Evolutionary conservation across 2,113 vertebrate genomes (phyloP), one percentile per base, ranked within the genome.

Genomic region (Gopherus evgoodei): DNA sequence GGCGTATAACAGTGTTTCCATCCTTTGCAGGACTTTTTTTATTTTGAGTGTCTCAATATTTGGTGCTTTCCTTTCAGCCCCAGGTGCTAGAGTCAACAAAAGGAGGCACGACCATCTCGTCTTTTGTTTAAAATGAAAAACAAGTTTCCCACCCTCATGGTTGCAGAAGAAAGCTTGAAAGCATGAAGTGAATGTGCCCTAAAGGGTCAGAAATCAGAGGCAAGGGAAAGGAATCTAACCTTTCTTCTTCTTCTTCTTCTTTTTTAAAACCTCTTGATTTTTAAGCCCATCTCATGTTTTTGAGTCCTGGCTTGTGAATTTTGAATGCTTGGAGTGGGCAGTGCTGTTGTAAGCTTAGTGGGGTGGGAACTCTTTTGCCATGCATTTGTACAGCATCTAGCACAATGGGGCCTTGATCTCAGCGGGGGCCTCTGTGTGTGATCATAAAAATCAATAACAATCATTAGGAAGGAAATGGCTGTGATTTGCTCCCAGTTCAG

Each of bases 401-500:
- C 50, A 21, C 49, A 29, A 49, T 4, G 5, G 50, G 19, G 11
- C 50, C 80, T n/a, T 2, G 11, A 22, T 31, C 52, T 50, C 50
- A 9, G 38, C 17, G 12, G 13, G 14, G 13, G 24, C 75, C 38
- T 47, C 25, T 31, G 17, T 5, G 24, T 69, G 35, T 69, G 38
- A 38, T 57, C 53, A 38, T 44, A 8, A 25, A 29, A 83, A 42
- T 29, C 9, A 38, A 21, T 44, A 83, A 57, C 10, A 19, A 1
- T 47, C 81, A 81, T 49, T 21, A 44, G 10, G 13, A 57, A 38
- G 38, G 44, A 47, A 78, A 29, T 27, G 88, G 35, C 72, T 93
- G 21, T 0, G 5, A 10, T 56, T 50, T 42, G 27, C 12, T 93
- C 72, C 21, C 0, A 0, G 27, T 3, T 52, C 0, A 0, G 35